These are phyloP conservation scores for Acleris cristana DNA, from an alignment of 2,888 invertebrate genomes.

Conservation along the genomic window DNA sequence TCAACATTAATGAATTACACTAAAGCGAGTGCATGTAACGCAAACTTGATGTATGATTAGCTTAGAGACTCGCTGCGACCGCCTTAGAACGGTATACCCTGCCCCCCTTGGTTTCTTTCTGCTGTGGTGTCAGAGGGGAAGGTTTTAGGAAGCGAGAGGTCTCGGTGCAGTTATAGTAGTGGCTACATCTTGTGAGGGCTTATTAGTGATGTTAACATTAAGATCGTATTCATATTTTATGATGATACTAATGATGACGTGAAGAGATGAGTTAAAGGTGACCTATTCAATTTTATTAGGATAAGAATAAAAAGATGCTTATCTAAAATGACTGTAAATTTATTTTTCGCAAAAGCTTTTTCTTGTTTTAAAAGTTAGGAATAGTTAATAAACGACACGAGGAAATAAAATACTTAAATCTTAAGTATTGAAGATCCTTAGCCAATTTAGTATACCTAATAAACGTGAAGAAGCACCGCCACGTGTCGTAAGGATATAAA, in stretches of 20 bases:
- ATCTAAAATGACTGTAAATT: too few species aligned
- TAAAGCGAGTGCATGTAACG: conserved; percentile 49
- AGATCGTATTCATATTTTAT: conserved; percentile 26
- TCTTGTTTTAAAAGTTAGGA: too few species aligned
- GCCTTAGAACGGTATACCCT: conserved; percentile 26
- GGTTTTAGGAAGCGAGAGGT: conserved; percentile 6
- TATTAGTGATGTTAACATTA: conserved; percentile 37
- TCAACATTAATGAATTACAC: conserved; percentile 69
- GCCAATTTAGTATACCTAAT: too few species aligned
- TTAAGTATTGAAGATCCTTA: too few species aligned
- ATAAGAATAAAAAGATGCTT: not conserved
- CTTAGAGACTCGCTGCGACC: conserved; percentile 25
- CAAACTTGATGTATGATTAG: conserved; percentile 53
- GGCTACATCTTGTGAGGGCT: conserved; percentile 38
- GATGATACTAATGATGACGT: conserved; percentile 24
- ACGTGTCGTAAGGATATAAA: too few species aligned
- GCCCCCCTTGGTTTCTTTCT: conserved; percentile 16
- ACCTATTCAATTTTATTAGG: conserved; percentile 1
- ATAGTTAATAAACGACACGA: too few species aligned
- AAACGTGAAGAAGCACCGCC: too few species aligned
- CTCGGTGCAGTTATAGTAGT: conserved; percentile 13
- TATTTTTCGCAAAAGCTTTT: too few species aligned
- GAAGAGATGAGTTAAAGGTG: conserved; percentile 40
- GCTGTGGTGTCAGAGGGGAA: conserved; percentile 9
- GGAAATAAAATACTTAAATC: too few species aligned